Conservation (phyloP, 2,888 invertebrate species). For the Luffia ferchaultella region DNA sequence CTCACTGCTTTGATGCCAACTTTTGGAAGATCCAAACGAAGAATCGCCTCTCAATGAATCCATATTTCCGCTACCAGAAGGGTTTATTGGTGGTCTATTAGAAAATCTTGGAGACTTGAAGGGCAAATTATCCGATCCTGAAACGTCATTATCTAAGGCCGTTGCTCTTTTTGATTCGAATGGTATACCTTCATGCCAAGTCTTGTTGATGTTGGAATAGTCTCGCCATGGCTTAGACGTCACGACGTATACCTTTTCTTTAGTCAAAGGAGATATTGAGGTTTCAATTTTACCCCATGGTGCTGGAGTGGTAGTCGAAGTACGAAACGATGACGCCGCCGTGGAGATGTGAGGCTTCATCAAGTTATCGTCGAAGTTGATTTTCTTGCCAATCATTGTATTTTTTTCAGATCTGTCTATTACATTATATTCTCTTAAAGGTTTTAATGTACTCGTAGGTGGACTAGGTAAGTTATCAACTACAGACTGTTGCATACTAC, state of each 20-base stretch:
- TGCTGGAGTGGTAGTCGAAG: constrained; percentile 45
- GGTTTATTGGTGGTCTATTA: constrained; percentile 64
- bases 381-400: constrained; percentile 29
- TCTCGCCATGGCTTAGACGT: constrained; percentile 74
- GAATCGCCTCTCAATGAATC: constrained; percentile 39
- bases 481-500: constrained; percentile 47
- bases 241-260: constrained; percentile 84
- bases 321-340: constrained; percentile 45
- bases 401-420: constrained; percentile 38
- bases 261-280: constrained; percentile 77
- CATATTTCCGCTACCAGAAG: constrained; percentile 35
- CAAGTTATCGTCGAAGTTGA: constrained; percentile 27
- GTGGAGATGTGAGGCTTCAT: constrained; percentile 47
- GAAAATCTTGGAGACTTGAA: constrained; percentile 63
- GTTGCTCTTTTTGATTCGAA: constrained; percentile 41
- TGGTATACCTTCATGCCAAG: constrained; percentile 32
- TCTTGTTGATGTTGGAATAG: constrained; percentile 23
- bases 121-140: constrained; percentile 31
- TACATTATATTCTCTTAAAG: constrained; percentile 38
- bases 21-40: constrained; percentile 44
- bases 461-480: constrained; percentile 27
- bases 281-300: constrained; percentile 75
- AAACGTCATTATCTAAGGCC: constrained; percentile 24
- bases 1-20: constrained; percentile 58
- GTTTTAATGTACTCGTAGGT: constrained; percentile 24